Evolutionary conservation across 2,113 vertebrate species (phyloP), one percentile per base, ranked within the genome.

Genomic region (Centropus unirufus): DNA sequence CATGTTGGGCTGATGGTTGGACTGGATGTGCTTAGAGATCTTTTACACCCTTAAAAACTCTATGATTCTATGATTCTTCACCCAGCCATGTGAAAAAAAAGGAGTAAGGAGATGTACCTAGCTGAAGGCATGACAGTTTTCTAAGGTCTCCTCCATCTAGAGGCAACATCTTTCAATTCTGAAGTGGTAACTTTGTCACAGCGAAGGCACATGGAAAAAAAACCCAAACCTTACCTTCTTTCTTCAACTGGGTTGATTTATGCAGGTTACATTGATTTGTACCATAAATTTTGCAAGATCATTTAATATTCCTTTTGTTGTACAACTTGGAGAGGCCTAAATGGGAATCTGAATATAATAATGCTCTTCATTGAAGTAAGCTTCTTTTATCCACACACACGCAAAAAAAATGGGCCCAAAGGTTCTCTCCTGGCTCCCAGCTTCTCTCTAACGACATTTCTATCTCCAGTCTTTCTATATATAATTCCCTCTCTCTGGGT

Each of bases 291-390:
- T 91, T 91, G 90, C 94, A 85, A 61, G 81, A 88, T 91, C 55
- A 73, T 91, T 93, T 95, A 62, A 70, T 88, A 95, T 96, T 91
- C 96, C 52, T 89, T 95, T 95, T 95, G 93, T 93, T 95, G 94
- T 78, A 83, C 91, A 77, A 76, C 89, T 92, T 73, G 78, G 87
- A 95, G 73, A 47, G 80, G 42, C 69, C 76, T 87, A 72, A 81
- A 89, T 72, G 85, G 72, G 70, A 87, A 87, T 75, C 62, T 87
- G 87, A 90, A 91, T 85, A 93, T 57, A 92, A 94, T 84, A 54
- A 92, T 10, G 3, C 79, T 54, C 57, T 68, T 84, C 61, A 52
- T 69, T 85, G 92, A 67, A 46, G 66, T 21, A 46, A 75, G 39
- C 15, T 82, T 49, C 69, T 94, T 89, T 96, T 90, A 82, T 93